Base-by-base conservation (phyloP, 2,113 vertebrate species). In the Ursus arctos region DNA sequence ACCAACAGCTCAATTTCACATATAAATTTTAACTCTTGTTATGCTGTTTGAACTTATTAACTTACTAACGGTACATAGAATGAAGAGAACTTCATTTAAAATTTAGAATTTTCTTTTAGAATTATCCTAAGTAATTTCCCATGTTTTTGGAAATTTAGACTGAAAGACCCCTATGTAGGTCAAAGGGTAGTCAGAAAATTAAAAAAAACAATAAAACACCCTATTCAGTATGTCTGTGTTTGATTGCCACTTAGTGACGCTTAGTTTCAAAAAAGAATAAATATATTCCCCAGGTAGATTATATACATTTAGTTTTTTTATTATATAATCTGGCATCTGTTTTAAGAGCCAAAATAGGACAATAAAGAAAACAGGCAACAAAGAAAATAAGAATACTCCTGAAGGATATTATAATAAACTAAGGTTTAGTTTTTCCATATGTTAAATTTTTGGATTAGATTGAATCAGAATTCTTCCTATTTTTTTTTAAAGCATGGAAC, bases 321-420 rank as follows among this genome's bases (percentile, higher is more conserved):
- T 74, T 83, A 86, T 84, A 93, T 61, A 91, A 93, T 31, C 8
- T 74, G 18, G 9, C 40, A 59, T 69, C 72, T 24, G 33, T 61
- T 95, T 36, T 86, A 92, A 93, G 10, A 40, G 65, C 24, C 74
- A 94, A 98, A 93, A 86, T 8, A 28, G 9, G 24, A 77, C 49
- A 67, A 93, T 0, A 89, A 36, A 96, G 12, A 81, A 89, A 95
- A 94, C 3, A 92, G n/a, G 1, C 63, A 93, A 88, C 86, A 94
- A 92, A 93, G 40, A 92, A 95, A 80, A 87, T 14, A 88, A 63
- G n/a, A 89, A 47, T 36, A 90, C 47, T 94, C 55, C 74, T 53
- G 16, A 88, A 98, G 21, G 14, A 63, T 93, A 26, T 63, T 26
- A 36, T 10, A 96, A 81, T 31, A 94, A 93, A 61, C 61, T 51